Evolutionary conservation across 1,140 invertebrate genomes (phyloP), one percentile per base, ranked within the genome.

Genomic region (Cotesia vestalis): DNA sequence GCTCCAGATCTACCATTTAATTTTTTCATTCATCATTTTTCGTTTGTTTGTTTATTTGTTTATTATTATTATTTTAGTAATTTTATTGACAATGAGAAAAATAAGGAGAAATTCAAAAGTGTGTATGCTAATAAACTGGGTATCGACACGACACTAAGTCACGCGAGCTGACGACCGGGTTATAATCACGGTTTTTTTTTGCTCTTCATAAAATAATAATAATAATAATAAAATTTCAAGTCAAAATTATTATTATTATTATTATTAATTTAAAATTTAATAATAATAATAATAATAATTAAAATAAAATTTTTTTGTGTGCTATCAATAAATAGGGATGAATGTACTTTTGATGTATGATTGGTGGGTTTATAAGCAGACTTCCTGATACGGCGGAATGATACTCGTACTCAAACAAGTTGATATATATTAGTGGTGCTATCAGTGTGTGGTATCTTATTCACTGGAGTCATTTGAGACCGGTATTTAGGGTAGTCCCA

Each of bases 401-500:
- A 46, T 46, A 46, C 40, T 46, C 20, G 35, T 46, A 46, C 40
- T 46, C 20, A 53, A n/a, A 40, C 60, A 38, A 11, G 60, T 62
- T 38, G 66, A 67, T 53, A 52, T 55, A 52, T 55, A 46, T 9
- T 46, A 46, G 40, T 67, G 52, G 35, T 59, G n/a, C 36, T 63
- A 63, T 71, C 69, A 51, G n/a, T 53, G 69, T 14, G 40, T 40
- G n/a, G 40, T 71, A 63, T 71, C 69, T 63, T 71, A 52, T 66
- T 52, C 64, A 12, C 40, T 46, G 11, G 38, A 51, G 51, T 53
- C 14, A 62, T 62, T 71, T 67, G 66, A 66, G 63, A 60, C 68
- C 68, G 38, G 38, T 69, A 51, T 69, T 69, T 62, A 71, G 69
- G 69, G 69, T 71, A 71, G 69, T 63, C 60, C 69, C 61, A 71